Evolutionary conservation across 2,113 vertebrate species (phyloP).

Genomic region (Ellobius talpinus): DNA sequence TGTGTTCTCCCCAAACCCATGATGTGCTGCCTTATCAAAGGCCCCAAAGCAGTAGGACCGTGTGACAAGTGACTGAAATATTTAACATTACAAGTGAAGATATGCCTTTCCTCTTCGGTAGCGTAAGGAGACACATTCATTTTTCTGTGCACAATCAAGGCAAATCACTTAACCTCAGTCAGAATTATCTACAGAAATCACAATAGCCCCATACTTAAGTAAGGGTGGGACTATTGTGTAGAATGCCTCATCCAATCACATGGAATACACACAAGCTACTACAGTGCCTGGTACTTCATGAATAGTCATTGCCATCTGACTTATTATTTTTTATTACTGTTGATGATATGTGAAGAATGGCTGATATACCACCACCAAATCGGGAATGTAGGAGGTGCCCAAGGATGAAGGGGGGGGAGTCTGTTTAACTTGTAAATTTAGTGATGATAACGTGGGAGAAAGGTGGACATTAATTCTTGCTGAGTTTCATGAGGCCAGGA

Average conservation of each 20-base stretch:
- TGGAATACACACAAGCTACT: rapidly evolving
- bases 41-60: neutral
- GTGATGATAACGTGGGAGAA: neutral
- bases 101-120: neutral
- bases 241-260: neutral
- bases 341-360: neutral
- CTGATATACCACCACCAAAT: neutral
- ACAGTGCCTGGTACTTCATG: neutral
- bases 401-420: neutral
- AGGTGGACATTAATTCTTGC: neutral
- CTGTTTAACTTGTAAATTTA: neutral
- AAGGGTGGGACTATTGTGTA: neutral
- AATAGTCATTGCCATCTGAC: neutral
- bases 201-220: neutral
- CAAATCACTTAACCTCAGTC: neutral
- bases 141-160: neutral
- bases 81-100: neutral
- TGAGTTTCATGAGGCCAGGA: neutral
- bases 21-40: neutral
- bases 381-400: neutral
- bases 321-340: neutral
- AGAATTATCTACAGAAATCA: neutral
- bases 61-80: neutral
- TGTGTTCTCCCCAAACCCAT: rapidly evolving
- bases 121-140: neutral